Base-by-base conservation (phyloP, 2,797 vertebrate genomes). In the Euthynnus affinis region DNA sequence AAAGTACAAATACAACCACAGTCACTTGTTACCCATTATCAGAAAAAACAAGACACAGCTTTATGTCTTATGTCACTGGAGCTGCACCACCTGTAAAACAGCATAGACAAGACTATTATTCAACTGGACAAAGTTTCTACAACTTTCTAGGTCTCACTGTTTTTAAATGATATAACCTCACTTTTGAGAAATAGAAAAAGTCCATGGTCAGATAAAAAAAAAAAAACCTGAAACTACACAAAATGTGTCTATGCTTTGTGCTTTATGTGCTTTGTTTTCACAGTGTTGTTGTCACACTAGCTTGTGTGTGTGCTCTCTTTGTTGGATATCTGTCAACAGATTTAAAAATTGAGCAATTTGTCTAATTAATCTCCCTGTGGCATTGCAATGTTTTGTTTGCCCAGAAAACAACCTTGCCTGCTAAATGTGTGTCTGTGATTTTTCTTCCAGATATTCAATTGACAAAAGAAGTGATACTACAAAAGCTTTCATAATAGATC, bases 401-500 rank as follows among this genome's bases (percentile, higher is more conserved):
- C 71, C 70, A 83, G 78, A 79, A 86, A 88, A 82, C 83, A 83
- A 76, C 76, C 79, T 83, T 68, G 69, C 64, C 59, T 71, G 70
- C 79, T 86, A 73, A 90, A 81, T 87, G 74, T 80, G 72, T 80
- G 73, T 80, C 71, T 17, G 32, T 71, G 58, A 74, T 85, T 80
- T 80, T 67, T 87, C 71, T 73, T 92, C 10, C 89, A 99, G 98
- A 91, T 99, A 98, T 89, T 95, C 94, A 58, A 91, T 98, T 86
- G 91, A 93, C 77, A 93, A 91, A 74, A 91, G 87, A 74, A 93
- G 74, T 1, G 86, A 92, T 61, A 65, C 81, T 71, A 90, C 91
- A 61, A 94, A 90, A 83, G 78, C 92, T 78, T 98, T 99, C 92
- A 93, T 83, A 92, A 96, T 99, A 86, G 90, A 96, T 93, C 91